Conservation (phyloP, 1,140 invertebrate species). For the Nasonia longicornis region DNA sequence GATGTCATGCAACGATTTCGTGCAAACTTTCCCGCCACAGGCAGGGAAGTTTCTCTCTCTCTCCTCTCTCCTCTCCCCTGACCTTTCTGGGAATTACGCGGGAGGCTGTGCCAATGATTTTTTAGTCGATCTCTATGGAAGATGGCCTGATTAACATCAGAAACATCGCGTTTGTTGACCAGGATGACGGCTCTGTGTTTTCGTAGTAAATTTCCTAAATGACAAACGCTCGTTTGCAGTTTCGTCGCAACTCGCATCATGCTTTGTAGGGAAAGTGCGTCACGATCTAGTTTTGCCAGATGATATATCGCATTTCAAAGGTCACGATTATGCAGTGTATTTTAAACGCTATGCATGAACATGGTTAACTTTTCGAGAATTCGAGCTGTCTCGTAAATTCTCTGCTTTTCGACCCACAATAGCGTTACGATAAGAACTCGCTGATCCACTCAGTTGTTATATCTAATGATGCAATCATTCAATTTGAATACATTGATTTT, state of each 20-base stretch:
- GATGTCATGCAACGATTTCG: slow-evolving; percentile 12
- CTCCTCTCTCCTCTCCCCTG: neutral
- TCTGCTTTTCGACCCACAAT: neutral
- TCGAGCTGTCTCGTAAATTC: neutral
- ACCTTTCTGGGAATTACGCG: slow-evolving; percentile 2
- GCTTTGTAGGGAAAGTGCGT: slow-evolving; percentile 17
- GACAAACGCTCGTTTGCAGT: neutral
- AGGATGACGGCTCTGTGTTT: neutral
- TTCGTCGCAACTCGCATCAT: slow-evolving; percentile 11
- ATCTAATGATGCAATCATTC: too few relatives aligned
- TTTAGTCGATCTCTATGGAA: neutral
- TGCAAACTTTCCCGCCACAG: neutral
- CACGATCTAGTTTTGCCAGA: slow-evolving; percentile 38
- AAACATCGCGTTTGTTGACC: neutral
- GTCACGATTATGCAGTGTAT: slow-evolving; percentile 30
- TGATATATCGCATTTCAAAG: slow-evolving; percentile 38
- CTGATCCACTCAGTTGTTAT: too few relatives aligned
- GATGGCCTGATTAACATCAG: neutral
- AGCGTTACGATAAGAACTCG: too few relatives aligned
- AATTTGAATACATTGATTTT: too few relatives aligned
- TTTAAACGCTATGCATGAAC: neutral
- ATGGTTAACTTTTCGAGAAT: neutral
- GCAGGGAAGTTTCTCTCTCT: neutral
- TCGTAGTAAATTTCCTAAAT: slow-evolving; percentile 30
- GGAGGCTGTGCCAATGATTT: neutral